Base-by-base conservation (phyloP, 2,113 vertebrate genomes). In the Phaetusa simplex region DNA sequence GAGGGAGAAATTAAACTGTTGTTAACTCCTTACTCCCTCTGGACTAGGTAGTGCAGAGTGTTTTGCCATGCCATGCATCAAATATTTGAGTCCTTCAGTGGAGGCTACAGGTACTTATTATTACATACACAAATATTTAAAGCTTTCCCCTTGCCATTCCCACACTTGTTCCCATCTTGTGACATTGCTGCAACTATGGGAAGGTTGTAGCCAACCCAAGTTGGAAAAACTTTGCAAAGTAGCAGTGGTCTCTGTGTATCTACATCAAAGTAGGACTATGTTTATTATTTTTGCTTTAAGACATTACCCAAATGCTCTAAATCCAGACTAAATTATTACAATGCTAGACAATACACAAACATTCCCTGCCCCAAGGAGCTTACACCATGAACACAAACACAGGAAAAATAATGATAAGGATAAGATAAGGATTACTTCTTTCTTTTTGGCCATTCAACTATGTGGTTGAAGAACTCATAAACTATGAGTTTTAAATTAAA, bases 271-370 rank as follows among this genome's bases (percentile, higher is more conserved):
- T 76, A 87, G 58, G 21, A 43, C 56, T 76, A 30, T 85, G 66
- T 96, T 97, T 95, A 79, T 96, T 96, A 91, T 94, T 97, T 97
- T 92, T 93, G 7, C 79, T 95, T 91, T 80, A 96, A 94, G 87
- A 87, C 74, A 72, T 95, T 96, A 91, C 19, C 70, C 85, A 93
- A 96, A 94, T 82, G 53, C 40, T 91, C 61, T 88, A 93, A 96
- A 97, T 82, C 70, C 70, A 96, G 92, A 95, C 87, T 94, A 93
- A 96, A 96, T 96, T 94, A 91, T 88, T 94, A 45, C 79, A 90
- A 84, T 94, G 34, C 56, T 91, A 96, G 95, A 96, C 95, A 94
- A 95, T 94, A 93, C 42, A 91, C 90, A 96, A 97, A 96, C 89
- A 96, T 94, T 82, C 73, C 47, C 73, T 96, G 84, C 84, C 87